phyloP scores from a whole-genome alignment of 2,888 invertebrate species.

The Piscicola geometra region DNA sequence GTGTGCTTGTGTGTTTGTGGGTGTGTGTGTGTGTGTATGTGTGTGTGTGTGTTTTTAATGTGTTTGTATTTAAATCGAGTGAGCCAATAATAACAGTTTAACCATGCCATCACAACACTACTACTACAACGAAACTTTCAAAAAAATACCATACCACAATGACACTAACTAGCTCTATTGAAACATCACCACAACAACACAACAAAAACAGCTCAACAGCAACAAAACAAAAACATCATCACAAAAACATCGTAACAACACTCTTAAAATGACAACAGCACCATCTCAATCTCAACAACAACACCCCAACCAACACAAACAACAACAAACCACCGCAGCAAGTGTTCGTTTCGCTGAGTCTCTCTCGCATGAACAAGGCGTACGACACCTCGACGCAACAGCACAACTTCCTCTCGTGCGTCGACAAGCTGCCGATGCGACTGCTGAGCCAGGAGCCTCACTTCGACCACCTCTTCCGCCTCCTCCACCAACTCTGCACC shows the following conservation, averaged over 20 bases:
- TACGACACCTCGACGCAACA: slow-evolving; percentile 18
- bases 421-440: slow-evolving; percentile 75
- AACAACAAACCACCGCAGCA: not conserved
- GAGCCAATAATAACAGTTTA: not conserved
- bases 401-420: not conserved
- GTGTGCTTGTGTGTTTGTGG: not conserved
- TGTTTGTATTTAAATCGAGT: not conserved
- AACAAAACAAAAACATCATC: not conserved
- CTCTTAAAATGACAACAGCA: too few relatives aligned
- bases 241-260: too few relatives aligned
- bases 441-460: slow-evolving; percentile 77
- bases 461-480: slow-evolving; percentile 81
- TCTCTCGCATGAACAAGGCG: slow-evolving; percentile 1
- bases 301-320: not conserved
- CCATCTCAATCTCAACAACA: not conserved
- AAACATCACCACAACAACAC: not conserved
- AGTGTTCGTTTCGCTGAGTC: slow-evolving; percentile 8
- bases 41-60: too few relatives aligned
- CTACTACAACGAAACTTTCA: not conserved
- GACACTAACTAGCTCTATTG: too few relatives aligned
- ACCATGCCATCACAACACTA: not conserved
- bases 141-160: not conserved
- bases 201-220: not conserved
- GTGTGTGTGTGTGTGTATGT: too few relatives aligned
- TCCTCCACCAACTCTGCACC: slow-evolving; percentile 83